These are phyloP conservation scores for Acrossocheilus fasciatus DNA, from an alignment of 2,797 vertebrate genomes.

Conservation along the genomic window DNA sequence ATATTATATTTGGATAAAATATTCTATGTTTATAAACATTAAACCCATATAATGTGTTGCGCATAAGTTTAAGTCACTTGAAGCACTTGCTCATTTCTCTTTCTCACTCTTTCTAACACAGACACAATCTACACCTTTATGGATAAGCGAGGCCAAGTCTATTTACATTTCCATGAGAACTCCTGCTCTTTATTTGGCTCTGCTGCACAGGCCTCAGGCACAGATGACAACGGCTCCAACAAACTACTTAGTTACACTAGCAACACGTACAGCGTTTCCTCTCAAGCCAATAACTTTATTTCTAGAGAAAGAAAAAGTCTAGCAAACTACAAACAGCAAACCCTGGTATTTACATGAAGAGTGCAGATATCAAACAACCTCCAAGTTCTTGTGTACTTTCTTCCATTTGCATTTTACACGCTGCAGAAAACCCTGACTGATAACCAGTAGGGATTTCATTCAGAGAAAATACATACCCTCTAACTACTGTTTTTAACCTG, in stretches of 20 bases:
- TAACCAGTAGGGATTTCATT: neutral
- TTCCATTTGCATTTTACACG: neutral
- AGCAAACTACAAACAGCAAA: neutral
- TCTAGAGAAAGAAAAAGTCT: neutral
- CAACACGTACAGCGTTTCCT: neutral
- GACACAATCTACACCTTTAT: conserved; percentile 34
- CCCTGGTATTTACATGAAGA: neutral
- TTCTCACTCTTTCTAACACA: conserved; percentile 16
- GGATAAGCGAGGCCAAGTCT: conserved; percentile 45
- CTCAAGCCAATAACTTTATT: neutral
- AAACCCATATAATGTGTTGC: neutral
- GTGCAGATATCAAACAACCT: neutral
- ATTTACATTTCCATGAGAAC: conserved; percentile 62
- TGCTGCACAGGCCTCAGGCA: conserved; percentile 40
- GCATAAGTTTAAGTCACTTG: neutral
- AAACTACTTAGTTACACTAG: conserved; percentile 13
- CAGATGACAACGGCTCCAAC: conserved; percentile 31
- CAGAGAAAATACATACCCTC: neutral
- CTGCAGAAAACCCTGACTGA: neutral
- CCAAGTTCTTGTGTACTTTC: neutral
- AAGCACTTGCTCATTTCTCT: conserved; percentile 9
- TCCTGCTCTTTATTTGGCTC: conserved; percentile 52
- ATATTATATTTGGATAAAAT: neutral
- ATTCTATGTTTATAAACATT: neutral
- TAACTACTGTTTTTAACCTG: neutral